Conservation (phyloP, 2,113 vertebrate genomes). For the Edolisoma coerulescens region DNA sequence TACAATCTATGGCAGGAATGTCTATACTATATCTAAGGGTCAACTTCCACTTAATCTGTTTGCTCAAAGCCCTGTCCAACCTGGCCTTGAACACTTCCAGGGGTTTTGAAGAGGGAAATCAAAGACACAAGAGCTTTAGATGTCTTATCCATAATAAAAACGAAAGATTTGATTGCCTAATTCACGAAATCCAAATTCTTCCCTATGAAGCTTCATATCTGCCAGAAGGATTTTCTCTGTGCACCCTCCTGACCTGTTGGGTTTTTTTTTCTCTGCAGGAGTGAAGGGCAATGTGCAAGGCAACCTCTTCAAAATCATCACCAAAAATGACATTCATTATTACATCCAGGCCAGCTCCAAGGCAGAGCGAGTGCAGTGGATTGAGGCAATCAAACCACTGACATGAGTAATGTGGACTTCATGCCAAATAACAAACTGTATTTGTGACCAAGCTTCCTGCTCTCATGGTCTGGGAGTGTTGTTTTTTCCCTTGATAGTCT, state of each 20-base stretch:
- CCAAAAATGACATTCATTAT: constrained; percentile 85
- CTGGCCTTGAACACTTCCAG: not conserved
- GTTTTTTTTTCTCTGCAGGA: constrained; percentile 64
- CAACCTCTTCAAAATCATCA: constrained; percentile 97
- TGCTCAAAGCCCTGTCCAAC: not conserved
- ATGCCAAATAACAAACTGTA: not conserved
- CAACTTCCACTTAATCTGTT: not conserved
- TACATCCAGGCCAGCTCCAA: constrained; percentile 92
- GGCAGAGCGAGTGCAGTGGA: constrained; percentile 87
- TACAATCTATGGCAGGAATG: not conserved
- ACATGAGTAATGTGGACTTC: constrained; percentile 61
- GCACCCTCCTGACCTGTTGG: not conserved
- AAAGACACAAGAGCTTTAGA: not conserved
- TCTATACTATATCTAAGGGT: not conserved
- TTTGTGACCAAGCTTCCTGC: not conserved
- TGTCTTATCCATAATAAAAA: not conserved
- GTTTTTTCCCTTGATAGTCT: not conserved
- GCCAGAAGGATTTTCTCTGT: not conserved
- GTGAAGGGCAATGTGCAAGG: constrained; percentile 95
- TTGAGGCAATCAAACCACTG: constrained; percentile 85
- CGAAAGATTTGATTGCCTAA: not conserved
- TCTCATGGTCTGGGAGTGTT: not conserved
- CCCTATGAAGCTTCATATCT: not conserved
- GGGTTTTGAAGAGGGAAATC: not conserved
- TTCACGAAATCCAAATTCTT: not conserved